Evolutionary conservation across 2,888 invertebrate genomes (phyloP), one percentile per base, ranked within the genome.

Genomic region (Lumbricus terrestris): DNA sequence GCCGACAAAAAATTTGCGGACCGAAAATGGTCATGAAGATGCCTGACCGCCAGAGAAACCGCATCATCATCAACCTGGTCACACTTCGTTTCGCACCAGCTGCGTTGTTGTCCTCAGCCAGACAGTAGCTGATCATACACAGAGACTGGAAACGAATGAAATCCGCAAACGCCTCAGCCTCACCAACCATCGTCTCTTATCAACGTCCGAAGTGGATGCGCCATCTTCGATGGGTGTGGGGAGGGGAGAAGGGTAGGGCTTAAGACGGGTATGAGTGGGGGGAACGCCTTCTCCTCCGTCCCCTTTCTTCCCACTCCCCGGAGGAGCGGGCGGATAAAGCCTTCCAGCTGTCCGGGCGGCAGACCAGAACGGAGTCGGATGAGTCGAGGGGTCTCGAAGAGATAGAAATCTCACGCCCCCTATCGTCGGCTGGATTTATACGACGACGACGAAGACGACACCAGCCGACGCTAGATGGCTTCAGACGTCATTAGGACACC

Each of bases 341-440:
- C 88, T 47, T 42, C 40, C 88, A 69, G 69, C 69, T 69, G 69
- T 69, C n/a, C 69, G 69, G n/a, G 69, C 69, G 69, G 69, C 69
- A n/a, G 69, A 69, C 69, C 69, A 69, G 69, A 69, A 69, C 69
- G 69, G 69, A 11, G 69, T 69, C 69, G 69, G 29, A 69, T 69
- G 69, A 69, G 69, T n/a, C 69, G 69, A 69, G 69, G 47, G 88
- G 88, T 42, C 88, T 42, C 40, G 88, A 42, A 88, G 40, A 88
- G 47, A 88, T 88, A 37, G 40, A 33, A 34, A 40, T 42, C 47
- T 40, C 47, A 38, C 42, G 69, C 42, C 89, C 42, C 35, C 37
- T 37, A 82, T 69, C 54, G 38, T 38, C 69, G 69, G 69, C 29
- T 69, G 69, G 69, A 69, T 69, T n/a, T 69, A 69, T 69, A 69